Percentiles rank a stretch among this genome's conserved stretches.
These are phyloP conservation scores for Agapostemon virescens DNA, from an alignment of 2,888 invertebrate genomes.

Conservation along the genomic window DNA sequence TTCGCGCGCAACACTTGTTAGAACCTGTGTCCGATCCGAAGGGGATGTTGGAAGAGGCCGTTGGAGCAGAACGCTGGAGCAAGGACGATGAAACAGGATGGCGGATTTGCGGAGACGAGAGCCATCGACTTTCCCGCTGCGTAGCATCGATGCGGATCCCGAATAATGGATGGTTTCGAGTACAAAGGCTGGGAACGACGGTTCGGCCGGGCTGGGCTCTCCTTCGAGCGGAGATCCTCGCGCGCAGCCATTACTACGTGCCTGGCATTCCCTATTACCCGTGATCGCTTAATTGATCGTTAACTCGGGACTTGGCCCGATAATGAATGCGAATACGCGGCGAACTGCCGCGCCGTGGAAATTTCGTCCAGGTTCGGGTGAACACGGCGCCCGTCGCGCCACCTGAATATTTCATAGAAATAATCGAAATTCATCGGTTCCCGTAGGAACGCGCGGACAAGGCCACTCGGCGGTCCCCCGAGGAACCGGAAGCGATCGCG, in stretches of 20 bases:
- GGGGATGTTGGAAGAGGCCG: background rate
- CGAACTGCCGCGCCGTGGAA: conserved; percentile 37
- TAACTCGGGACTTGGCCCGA: conserved; percentile 67
- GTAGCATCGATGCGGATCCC: conserved; percentile 28
- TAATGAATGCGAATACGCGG: conserved; percentile 68
- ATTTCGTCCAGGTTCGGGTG: conserved; percentile 31
- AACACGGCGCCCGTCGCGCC: background rate
- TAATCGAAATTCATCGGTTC: conserved; percentile 47
- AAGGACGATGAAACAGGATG: background rate
- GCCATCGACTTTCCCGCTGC: conserved; percentile 20
- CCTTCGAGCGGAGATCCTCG: conserved; percentile 53
- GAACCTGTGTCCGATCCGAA: conserved; percentile 10
- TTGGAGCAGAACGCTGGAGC: background rate
- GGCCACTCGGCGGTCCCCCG: background rate
- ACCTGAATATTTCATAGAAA: conserved; percentile 46
- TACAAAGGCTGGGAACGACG: conserved; percentile 38
- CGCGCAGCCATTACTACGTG: conserved; percentile 71
- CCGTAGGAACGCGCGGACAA: background rate
- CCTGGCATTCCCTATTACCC: conserved; percentile 68
- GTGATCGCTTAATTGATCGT: conserved; percentile 75
- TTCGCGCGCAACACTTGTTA: too few species aligned
- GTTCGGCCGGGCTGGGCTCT: conserved; percentile 16
- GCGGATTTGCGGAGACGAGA: background rate
- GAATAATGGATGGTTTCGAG: conserved; percentile 35
- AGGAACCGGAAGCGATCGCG: background rate